Evolutionary conservation across 2,797 vertebrate species (phyloP), one percentile per base, ranked within the genome.

Genomic region (Falco peregrinus): DNA sequence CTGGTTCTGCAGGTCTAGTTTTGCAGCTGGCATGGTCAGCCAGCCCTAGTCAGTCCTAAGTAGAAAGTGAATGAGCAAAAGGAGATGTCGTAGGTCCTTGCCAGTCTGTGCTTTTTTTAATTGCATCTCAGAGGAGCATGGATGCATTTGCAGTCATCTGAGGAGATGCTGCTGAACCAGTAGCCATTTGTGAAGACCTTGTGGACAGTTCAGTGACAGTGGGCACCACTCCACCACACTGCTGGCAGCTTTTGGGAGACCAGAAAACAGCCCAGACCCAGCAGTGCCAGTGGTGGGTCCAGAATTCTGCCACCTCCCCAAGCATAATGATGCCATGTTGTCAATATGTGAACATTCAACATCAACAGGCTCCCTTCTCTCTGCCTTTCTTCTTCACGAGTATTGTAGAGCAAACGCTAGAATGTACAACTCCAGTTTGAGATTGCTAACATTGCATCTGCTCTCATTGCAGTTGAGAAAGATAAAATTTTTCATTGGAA

Each of bases 271-370:
- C 25, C 31, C 39, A 95, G 43, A 51, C 79, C 69, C 41, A 16
- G 65, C n/a, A 89, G 48, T 0, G 0, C 56, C 67, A 60, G 73
- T 85, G 87, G 73, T 84, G 56, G 69, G 73, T 92, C 84, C 41
- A 6, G 56, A 91, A 86, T 88, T 87, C 73, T 84, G 61, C 63
- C 69, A 56, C 76, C 73, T 96, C 84, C 89, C 79, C 90, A 88
- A 73, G 67, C 45, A 80, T 47, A 96, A 96, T 90, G 95, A 92
- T 96, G 76, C 50, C 7, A 43, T 73, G 50, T 85, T 91, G 84
- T 96, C 93, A 97, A 90, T 95, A 96, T 89, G 89, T 69, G 92
- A 94, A 87, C 87, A 93, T 81, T 97, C 90, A 93, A 93, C 73
- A 81, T 94, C 73, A 92, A 24, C 59, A 92, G 51, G 26, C 51